Evolutionary conservation across 2,797 vertebrate species (phyloP), one percentile per base, ranked within the genome.

Genomic region (Pterois miles): DNA sequence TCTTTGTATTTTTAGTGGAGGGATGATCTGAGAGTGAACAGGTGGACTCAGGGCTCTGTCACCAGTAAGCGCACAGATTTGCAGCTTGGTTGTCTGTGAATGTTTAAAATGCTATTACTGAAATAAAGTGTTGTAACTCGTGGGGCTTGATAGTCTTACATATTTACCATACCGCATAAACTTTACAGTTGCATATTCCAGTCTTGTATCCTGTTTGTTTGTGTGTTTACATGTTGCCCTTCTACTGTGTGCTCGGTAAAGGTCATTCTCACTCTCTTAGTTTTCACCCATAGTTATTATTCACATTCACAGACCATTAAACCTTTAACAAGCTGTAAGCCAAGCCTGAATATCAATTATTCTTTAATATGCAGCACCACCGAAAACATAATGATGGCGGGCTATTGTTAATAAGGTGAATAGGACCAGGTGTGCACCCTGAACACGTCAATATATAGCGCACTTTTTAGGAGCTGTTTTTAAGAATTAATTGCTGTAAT

Each of bases 231-330:
- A 48, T 36, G 5, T 59, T 80, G 16, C 67, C 74, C 66, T 64
- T 71, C 14, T 63, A 16, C 65, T 57, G 68, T 77, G 58, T 79
- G 43, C 53, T 72, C 72, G 67, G 43, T 58, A 88, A 89, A 88
- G 85, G 86, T 85, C 74, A 89, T 82, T 88, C 65, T 83, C 76
- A 82, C 84, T 84, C 74, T 84, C 68, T 84, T 83, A 76, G 65
- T 79, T 83, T 88, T 88, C 76, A 77, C 85, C 75, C 70, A 23
- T 76, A 67, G 63, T 86, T 90, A 82, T 87, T 88, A 88, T 91
- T 92, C 84, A 86, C 84, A 90, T 92, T 93, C 86, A 92, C 91
- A 93, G 86, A 76, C 87, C 84, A 88, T 90, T 92, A 92, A 92
- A 86, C 71, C 68, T 89, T 90, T 88, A 90, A 94, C 85, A 83